Percentiles rank a stretch among this genome's conserved stretches.
Conservation (phyloP, 2,797 vertebrate species). For the Silurus aristotelis region DNA sequence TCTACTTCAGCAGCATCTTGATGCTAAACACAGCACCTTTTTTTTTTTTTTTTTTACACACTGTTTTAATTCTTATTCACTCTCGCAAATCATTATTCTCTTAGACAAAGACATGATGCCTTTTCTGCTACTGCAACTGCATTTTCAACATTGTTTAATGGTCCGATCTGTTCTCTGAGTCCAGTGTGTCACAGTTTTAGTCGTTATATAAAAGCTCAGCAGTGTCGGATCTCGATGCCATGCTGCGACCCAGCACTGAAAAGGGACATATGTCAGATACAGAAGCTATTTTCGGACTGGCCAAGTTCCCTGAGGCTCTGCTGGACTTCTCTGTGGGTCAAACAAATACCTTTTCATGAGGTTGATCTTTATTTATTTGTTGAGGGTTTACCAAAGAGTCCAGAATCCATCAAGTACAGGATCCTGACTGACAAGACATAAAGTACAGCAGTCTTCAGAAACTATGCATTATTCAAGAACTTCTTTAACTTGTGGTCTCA, state of each 20-base stretch:
- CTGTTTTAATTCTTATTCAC: not conserved
- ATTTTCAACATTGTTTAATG: not conserved
- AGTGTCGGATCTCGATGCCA: not conserved
- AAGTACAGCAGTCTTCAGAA: not conserved
- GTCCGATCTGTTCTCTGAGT: not conserved
- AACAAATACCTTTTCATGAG: conserved; percentile 13
- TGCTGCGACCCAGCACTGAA: conserved; percentile 18
- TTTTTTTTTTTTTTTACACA: not conserved
- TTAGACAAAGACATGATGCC: not conserved
- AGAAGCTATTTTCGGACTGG: conserved; percentile 18
- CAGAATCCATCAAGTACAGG: not conserved
- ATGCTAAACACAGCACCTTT: not conserved
- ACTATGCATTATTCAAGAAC: not conserved
- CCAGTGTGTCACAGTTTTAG: conserved; percentile 38
- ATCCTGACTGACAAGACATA: not conserved
- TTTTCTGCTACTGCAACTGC: not conserved
- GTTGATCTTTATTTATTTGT: conserved; percentile 18
- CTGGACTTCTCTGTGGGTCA: not conserved
- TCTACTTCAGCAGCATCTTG: not conserved
- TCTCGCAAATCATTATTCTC: not conserved
- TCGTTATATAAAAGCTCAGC: conserved; percentile 49
- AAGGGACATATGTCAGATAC: conserved; percentile 40
- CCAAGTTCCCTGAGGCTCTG: conserved; percentile 14
- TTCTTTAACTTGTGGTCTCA: not conserved
- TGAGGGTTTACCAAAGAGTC: not conserved